These are phyloP conservation scores for Propithecus coquereli DNA, from an alignment of 2,113 vertebrate genomes.

Conservation along the genomic window DNA sequence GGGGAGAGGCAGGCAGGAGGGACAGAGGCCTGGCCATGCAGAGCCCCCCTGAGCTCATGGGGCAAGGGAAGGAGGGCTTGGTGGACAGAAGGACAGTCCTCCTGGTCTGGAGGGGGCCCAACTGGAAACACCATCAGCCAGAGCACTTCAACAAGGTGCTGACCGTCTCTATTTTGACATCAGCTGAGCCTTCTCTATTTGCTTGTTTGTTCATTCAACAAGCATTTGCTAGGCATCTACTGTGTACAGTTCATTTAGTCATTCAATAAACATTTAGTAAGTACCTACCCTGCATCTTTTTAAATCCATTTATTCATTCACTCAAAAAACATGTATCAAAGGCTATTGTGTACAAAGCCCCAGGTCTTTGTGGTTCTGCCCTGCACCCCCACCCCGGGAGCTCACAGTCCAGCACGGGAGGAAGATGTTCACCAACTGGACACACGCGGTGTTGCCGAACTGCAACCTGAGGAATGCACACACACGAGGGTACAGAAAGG, in stretches of 20 bases:
- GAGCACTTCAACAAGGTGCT: not conserved
- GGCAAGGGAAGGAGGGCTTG: not conserved
- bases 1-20: not conserved
- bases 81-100: not conserved
- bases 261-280: not conserved
- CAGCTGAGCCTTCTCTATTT: not conserved
- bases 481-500: not conserved
- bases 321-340: not conserved
- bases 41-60: not conserved
- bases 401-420: not conserved
- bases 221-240: not conserved
- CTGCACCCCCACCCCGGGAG: not conserved
- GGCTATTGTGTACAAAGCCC: not conserved
- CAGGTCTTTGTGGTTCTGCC: not conserved
- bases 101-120: not conserved
- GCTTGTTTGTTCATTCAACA: not conserved
- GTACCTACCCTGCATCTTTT: not conserved
- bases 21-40: not conserved
- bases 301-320: not conserved
- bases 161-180: not conserved
- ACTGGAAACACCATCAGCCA: not conserved
- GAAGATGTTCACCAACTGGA: not conserved
- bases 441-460: fast-evolving
- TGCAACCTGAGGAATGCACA: not conserved
- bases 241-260: not conserved